Percentiles rank a stretch among this genome's conserved stretches.
phyloP scores from a whole-genome alignment of 2,888 invertebrate species.

The Ochropleura plecta region DNA sequence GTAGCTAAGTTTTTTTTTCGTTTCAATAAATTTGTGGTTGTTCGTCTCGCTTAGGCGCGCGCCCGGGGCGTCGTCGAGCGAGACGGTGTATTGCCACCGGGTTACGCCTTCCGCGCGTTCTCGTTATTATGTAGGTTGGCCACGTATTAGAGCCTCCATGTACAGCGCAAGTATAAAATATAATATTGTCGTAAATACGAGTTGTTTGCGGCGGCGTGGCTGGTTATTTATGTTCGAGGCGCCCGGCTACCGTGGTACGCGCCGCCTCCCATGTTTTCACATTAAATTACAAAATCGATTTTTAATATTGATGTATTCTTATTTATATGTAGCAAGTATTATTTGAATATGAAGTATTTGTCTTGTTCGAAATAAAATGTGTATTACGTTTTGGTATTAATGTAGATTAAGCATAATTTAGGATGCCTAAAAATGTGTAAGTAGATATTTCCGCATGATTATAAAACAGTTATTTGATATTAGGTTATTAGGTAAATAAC shows the following conservation, averaged over 20 bases:
- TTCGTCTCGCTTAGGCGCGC: constrained; percentile 89
- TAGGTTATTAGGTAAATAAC: too few relatives aligned
- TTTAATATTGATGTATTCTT: constrained; percentile 26
- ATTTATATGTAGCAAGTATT: constrained; percentile 11
- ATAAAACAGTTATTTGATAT: constrained; percentile 28
- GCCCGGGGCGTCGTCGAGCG: constrained; percentile 86
- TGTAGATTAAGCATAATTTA: neutral
- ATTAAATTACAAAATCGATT: constrained; percentile 56
- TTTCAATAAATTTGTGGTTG: constrained; percentile 90
- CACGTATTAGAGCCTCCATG: constrained; percentile 88
- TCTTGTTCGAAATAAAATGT: neutral
- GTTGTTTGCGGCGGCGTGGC: constrained; percentile 84
- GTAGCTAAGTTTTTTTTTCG: constrained; percentile 88
- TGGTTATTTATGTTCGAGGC: constrained; percentile 83
- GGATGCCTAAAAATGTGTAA: neutral
- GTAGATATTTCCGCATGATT: constrained; percentile 31
- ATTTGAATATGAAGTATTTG: neutral
- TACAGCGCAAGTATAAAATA: constrained; percentile 87
- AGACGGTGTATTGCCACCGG: constrained; percentile 87
- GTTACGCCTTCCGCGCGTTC: constrained; percentile 90
- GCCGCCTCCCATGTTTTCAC: constrained; percentile 74
- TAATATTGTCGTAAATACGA: constrained; percentile 87
- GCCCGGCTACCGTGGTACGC: constrained; percentile 86
- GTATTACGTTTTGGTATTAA: neutral
- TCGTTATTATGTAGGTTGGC: constrained; percentile 89